These are phyloP conservation scores for Aricia agestis DNA, from an alignment of 1,140 invertebrate genomes.

Conservation along the genomic window DNA sequence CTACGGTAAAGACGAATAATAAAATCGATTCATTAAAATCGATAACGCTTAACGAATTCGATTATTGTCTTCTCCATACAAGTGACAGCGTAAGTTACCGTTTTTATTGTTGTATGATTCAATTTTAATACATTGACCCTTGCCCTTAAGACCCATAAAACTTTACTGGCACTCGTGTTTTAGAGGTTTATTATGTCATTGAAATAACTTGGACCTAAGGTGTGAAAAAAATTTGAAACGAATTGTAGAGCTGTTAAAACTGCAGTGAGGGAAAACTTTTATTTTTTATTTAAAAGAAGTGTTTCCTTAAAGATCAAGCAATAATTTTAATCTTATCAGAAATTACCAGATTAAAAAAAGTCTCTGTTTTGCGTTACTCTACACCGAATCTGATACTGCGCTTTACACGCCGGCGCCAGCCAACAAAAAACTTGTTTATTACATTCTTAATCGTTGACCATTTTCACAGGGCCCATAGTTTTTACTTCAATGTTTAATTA, in stretches of 20 bases:
- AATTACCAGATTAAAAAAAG: background rate
- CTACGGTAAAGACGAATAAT: background rate
- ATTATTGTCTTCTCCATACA: background rate
- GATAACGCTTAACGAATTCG: background rate
- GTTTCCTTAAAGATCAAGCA: too few relatives aligned
- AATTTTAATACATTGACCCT: background rate
- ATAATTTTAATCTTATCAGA: too few relatives aligned
- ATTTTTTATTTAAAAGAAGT: too few relatives aligned
- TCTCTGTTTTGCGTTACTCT: background rate
- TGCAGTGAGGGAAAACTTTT: too few relatives aligned
- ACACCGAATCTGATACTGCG: background rate
- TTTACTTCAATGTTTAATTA: background rate
- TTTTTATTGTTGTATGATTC: background rate
- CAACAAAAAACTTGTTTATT: conserved; percentile 3
- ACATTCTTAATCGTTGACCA: background rate
- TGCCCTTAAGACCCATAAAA: background rate
- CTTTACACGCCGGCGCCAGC: conserved; percentile 1
- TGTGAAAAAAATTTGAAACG: background rate
- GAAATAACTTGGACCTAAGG: background rate
- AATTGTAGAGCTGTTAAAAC: background rate
- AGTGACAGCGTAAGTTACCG: background rate
- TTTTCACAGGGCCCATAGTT: background rate
- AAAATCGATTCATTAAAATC: conserved; percentile 11
- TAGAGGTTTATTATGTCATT: background rate
- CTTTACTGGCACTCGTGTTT: background rate